phyloP scores from a whole-genome alignment of 2,888 invertebrate genomes.

The Herminia tarsipennalis region DNA sequence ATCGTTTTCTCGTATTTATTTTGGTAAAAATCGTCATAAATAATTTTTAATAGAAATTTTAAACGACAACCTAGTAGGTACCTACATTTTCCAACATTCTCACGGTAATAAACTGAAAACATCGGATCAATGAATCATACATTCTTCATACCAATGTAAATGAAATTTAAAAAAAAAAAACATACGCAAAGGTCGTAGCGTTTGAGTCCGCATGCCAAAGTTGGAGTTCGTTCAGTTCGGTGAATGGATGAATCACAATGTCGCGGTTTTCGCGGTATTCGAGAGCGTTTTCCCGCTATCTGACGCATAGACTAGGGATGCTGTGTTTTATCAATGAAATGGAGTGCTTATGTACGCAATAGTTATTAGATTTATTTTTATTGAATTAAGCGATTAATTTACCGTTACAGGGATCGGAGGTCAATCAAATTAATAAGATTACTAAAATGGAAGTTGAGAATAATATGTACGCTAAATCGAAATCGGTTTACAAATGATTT shows the following conservation, averaged over 20 bases:
- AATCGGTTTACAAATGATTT: too few relatives aligned
- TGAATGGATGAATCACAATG: conserved; percentile 55
- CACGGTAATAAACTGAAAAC: conserved; percentile 2
- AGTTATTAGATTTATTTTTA: too few relatives aligned
- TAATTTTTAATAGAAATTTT: not conserved
- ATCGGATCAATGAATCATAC: conserved; percentile 29
- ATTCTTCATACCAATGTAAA: conserved; percentile 15
- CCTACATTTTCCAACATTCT: conserved; percentile 3
- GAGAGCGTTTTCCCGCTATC: conserved; percentile 54
- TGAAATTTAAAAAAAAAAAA: conserved; percentile 16
- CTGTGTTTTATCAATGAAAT: conserved; percentile 22
- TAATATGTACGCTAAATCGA: too few relatives aligned
- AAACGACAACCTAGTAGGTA: too few relatives aligned
- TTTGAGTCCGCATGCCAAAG: conserved; percentile 32
- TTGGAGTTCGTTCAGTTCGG: conserved; percentile 27
- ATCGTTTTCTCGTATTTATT: too few relatives aligned
- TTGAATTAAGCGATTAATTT: too few relatives aligned
- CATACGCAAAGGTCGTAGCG: conserved; percentile 30
- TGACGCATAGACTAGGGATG: conserved; percentile 35
- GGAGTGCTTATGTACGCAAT: too few relatives aligned
- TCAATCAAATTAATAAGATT: too few relatives aligned
- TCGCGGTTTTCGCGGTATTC: conserved; percentile 53
- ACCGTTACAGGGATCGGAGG: too few relatives aligned
- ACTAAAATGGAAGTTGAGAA: too few relatives aligned
- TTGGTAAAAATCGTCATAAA: not conserved